A percentile compares a stretch with the other conserved stretches of the same genome.
Conservation (phyloP, 2,113 vertebrate species). For the Bubo bubo region DNA sequence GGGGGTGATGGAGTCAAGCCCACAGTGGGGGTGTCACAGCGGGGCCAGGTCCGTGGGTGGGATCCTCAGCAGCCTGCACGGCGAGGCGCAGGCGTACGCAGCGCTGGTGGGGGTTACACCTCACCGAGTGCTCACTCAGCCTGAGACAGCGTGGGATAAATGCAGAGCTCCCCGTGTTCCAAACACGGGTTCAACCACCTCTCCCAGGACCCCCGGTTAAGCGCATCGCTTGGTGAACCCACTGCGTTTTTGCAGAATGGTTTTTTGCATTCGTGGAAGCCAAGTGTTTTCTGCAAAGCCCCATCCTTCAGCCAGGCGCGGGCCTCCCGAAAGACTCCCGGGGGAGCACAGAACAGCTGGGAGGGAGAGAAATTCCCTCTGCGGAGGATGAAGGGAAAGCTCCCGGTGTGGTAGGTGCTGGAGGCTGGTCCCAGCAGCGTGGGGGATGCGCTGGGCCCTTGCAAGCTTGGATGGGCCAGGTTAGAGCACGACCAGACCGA, state of each 20-base stretch:
- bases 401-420: neutral
- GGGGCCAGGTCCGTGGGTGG: neutral
- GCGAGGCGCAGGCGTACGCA: accelerated
- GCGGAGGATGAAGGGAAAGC: neutral
- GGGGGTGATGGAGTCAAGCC: neutral
- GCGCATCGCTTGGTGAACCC: too few relatives aligned
- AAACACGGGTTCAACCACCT: neutral
- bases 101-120: neutral
- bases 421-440: neutral
- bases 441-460: neutral
- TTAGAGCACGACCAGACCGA: neutral
- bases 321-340: neutral
- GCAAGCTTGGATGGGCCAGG: neutral
- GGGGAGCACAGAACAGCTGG: neutral
- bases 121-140: neutral
- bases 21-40: neutral
- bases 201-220: neutral
- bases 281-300: neutral
- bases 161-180: accelerated
- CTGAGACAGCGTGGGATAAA: neutral
- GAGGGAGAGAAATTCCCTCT: neutral
- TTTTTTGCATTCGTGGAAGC: neutral
- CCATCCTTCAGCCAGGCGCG: accelerated
- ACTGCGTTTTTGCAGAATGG: accelerated
- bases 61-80: neutral